phyloP scores from a whole-genome alignment of 1,140 invertebrate genomes.

The Spodoptera frugiperda region DNA sequence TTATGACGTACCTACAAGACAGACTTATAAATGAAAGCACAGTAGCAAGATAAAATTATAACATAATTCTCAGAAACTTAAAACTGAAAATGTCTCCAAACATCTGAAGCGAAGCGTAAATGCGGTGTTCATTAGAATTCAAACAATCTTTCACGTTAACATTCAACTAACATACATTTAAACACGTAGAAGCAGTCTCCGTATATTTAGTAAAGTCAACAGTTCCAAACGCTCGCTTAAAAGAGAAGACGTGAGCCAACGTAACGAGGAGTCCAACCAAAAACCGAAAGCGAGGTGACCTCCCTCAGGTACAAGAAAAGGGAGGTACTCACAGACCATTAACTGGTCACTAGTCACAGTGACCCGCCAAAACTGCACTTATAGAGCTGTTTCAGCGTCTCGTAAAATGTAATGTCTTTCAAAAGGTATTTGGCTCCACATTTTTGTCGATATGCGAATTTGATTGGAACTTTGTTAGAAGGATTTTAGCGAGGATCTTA shows the following conservation, averaged over 20 bases:
- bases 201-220: slow-evolving; percentile 43
- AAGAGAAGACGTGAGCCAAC: slow-evolving; percentile 40
- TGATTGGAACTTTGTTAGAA: slow-evolving; percentile 41
- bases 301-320: slow-evolving; percentile 58
- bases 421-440: slow-evolving; percentile 45
- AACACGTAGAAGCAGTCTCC: slow-evolving; percentile 23
- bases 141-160: slow-evolving; percentile 28
- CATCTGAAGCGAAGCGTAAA: slow-evolving; percentile 21
- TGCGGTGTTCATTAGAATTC: slow-evolving; percentile 26
- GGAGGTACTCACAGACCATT: slow-evolving; percentile 54
- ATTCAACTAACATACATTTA: slow-evolving; percentile 33
- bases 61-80: background rate
- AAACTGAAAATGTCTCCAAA: slow-evolving; percentile 1
- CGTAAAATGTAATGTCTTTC: slow-evolving; percentile 52
- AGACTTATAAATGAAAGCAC: background rate
- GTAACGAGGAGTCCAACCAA: slow-evolving; percentile 27
- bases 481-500: background rate
- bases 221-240: slow-evolving; percentile 38
- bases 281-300: slow-evolving; percentile 35
- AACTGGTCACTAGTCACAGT: slow-evolving; percentile 57
- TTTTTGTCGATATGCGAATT: slow-evolving; percentile 41
- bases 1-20: too few relatives aligned
- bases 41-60: background rate
- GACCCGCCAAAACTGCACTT: slow-evolving; percentile 57
- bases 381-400: slow-evolving; percentile 54